Conservation (phyloP, 2,797 vertebrate species). For the Catharus ustulatus region DNA sequence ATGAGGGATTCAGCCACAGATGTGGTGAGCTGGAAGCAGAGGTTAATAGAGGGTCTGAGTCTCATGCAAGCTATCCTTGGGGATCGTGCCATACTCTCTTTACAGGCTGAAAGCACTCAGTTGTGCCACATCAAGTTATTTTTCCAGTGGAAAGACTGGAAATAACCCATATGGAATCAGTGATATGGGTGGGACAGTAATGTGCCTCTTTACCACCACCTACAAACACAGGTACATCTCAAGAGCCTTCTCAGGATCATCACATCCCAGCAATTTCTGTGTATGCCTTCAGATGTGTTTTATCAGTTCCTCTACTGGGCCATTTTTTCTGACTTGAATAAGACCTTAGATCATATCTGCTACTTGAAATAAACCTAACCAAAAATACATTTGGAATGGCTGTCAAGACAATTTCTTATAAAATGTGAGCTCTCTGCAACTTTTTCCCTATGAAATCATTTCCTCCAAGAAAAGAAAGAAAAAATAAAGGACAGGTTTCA, state of each 20-base stretch:
- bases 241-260: neutral
- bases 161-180: neutral
- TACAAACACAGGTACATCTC: neutral
- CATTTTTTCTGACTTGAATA: neutral
- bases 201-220: neutral
- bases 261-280: neutral
- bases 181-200: neutral
- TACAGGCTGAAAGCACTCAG: neutral
- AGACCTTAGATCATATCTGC: neutral
- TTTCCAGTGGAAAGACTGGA: neutral
- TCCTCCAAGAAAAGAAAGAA: neutral
- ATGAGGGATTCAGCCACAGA: neutral
- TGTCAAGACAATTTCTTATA: neutral
- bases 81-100: neutral
- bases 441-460: neutral
- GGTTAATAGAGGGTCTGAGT: neutral
- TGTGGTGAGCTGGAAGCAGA: neutral
- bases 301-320: neutral
- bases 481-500: neutral
- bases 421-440: neutral
- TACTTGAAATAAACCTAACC: neutral
- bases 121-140: neutral
- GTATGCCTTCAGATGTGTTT: neutral
- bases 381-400: neutral
- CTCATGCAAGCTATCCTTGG: accelerated